Conservation (phyloP, 2,797 vertebrate genomes). For the Rhinoraja longicauda region DNA sequence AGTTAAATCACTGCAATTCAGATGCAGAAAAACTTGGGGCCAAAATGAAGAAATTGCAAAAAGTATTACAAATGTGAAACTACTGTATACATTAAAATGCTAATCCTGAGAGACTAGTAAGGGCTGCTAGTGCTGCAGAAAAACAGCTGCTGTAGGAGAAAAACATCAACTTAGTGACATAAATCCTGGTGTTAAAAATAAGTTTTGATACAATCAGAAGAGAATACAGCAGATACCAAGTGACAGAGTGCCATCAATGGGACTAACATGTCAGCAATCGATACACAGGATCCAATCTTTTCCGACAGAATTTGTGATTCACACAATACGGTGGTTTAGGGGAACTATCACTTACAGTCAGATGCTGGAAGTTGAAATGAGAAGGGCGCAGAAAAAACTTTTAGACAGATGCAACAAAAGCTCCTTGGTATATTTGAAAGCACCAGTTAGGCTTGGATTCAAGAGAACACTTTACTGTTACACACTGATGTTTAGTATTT, state of each 20-base stretch:
- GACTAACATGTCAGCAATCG: background rate
- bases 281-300: background rate
- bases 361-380: background rate
- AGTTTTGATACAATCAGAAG: background rate
- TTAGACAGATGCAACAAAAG: background rate
- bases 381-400: background rate
- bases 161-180: background rate
- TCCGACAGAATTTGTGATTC: background rate
- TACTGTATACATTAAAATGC: background rate
- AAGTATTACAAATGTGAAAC: background rate
- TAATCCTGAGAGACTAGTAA: background rate
- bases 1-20: background rate
- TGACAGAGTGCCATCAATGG: background rate
- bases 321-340: background rate
- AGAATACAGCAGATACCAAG: background rate
- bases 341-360: background rate
- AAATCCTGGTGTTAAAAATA: background rate
- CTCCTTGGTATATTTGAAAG: background rate
- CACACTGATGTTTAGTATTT: background rate
- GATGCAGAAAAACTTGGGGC: background rate
- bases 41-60: background rate
- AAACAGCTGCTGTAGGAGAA: background rate
- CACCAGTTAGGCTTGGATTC: background rate
- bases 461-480: background rate
- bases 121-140: background rate